phyloP scores from a whole-genome alignment of 2,113 vertebrate genomes.

The Aptenodytes forsteri region DNA sequence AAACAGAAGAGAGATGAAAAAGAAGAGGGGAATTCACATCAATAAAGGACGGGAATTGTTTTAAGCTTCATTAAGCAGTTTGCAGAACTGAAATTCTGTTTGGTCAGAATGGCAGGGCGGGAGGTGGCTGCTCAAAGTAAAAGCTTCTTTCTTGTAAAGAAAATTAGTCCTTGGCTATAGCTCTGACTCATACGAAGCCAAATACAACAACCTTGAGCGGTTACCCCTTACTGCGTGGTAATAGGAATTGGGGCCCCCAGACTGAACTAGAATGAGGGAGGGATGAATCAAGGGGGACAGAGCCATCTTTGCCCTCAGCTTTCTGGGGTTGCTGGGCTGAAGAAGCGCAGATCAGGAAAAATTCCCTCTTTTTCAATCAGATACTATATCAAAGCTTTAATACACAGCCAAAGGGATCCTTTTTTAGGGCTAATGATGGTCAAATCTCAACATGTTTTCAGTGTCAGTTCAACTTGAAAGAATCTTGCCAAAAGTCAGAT shows the following conservation, averaged over 20 bases:
- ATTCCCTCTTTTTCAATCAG: conserved; percentile 26
- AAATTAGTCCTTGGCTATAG: background rate
- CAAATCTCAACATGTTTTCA: conserved; percentile 65
- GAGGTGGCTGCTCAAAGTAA: background rate
- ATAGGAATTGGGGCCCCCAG: background rate
- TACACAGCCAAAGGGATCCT: conserved; percentile 50
- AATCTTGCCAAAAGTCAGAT: conserved; percentile 28
- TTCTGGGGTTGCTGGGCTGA: background rate
- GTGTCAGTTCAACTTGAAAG: conserved; percentile 48
- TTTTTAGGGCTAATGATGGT: conserved; percentile 58
- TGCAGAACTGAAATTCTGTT: background rate
- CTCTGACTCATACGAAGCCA: background rate
- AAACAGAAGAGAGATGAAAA: background rate
- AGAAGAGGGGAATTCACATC: conserved; percentile 5
- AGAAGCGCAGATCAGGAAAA: background rate
- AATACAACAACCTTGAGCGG: background rate
- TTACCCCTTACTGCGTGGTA: background rate
- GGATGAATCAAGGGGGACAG: background rate
- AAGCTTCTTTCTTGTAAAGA: background rate
- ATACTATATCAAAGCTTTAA: conserved; percentile 29
- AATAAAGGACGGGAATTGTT: background rate
- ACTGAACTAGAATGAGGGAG: background rate
- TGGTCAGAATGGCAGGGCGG: background rate
- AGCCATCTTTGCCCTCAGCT: background rate
- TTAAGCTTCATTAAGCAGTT: background rate